These are phyloP conservation scores for Neoseiulus cucumeris DNA, from an alignment of 1,140 invertebrate species.

Conservation along the genomic window DNA sequence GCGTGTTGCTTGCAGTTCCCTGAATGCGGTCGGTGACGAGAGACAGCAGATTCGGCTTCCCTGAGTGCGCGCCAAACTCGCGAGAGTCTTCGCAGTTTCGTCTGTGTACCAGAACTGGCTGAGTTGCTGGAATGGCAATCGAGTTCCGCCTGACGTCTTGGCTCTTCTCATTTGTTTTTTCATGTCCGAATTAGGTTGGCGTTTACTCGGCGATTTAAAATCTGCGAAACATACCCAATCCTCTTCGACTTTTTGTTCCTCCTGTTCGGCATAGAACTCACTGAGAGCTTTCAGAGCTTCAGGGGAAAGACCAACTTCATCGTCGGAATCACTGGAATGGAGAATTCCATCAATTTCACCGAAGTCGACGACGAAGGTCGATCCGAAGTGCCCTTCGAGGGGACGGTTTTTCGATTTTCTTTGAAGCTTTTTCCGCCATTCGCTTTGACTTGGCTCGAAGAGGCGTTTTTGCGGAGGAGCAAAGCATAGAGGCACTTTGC, in stretches of 20 bases:
- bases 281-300: conserved; percentile 52
- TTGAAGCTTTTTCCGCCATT: too few species aligned
- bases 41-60: conserved; percentile 33
- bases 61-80: conserved; percentile 34
- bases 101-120: conserved; percentile 92
- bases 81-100: conserved; percentile 44
- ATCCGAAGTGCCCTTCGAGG: too few species aligned
- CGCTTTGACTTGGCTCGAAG: too few species aligned
- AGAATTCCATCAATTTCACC: too few species aligned
- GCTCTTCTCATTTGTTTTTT: conserved; percentile 15
- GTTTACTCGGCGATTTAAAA: conserved; percentile 1
- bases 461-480: too few species aligned
- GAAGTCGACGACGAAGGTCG: too few species aligned
- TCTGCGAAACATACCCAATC: conserved; percentile 45
- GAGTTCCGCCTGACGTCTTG: neutral
- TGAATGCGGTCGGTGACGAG: conserved; percentile 70
- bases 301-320: conserved; percentile 42
- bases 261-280: conserved; percentile 56
- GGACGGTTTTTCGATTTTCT: too few species aligned
- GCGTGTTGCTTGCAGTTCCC: conserved; percentile 28
- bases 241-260: conserved; percentile 45
- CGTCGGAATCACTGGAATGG: conserved; percentile 29
- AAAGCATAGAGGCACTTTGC: too few species aligned
- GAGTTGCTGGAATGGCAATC: conserved; percentile 52
- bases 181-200: conserved; percentile 4